A percentile compares a stretch with the other conserved stretches of the same genome.
These are phyloP conservation scores for Antechinus stuartii DNA, from an alignment of 2,113 vertebrate genomes.

Conservation along the genomic window DNA sequence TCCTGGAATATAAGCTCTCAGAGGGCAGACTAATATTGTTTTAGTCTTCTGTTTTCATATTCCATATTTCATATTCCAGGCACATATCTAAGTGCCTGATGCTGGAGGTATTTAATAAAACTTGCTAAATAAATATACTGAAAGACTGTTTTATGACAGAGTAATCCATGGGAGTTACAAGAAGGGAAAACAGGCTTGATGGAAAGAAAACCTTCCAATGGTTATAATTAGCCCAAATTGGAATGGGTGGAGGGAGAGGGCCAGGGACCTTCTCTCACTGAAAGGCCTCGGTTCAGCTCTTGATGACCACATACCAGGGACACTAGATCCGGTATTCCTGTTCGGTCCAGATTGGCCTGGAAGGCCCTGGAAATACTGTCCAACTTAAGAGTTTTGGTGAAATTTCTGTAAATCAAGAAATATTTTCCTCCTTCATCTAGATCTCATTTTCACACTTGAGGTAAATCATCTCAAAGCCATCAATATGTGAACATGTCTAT, in stretches of 20 bases:
- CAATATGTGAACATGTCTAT: background rate
- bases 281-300: background rate
- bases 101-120: background rate
- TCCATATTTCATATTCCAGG: too few species aligned
- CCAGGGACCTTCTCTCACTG: background rate
- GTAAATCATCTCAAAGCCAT: conserved; percentile 25
- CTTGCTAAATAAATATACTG: background rate
- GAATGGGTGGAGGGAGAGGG: background rate
- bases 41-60: background rate
- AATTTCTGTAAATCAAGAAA: conserved; percentile 43
- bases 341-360: too few species aligned
- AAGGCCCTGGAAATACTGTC: background rate
- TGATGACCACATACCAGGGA: background rate
- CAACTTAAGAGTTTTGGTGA: background rate
- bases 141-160: background rate
- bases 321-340: background rate
- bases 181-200: background rate
- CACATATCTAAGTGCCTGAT: background rate
- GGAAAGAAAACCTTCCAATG: background rate
- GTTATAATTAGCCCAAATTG: background rate
- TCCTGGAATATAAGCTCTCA: background rate
- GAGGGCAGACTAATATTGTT: background rate
- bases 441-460: conserved; percentile 40
- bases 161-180: background rate
- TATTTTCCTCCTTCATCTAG: background rate